These are phyloP conservation scores for Automeris io DNA, from an alignment of 2,888 invertebrate genomes.

Conservation along the genomic window DNA sequence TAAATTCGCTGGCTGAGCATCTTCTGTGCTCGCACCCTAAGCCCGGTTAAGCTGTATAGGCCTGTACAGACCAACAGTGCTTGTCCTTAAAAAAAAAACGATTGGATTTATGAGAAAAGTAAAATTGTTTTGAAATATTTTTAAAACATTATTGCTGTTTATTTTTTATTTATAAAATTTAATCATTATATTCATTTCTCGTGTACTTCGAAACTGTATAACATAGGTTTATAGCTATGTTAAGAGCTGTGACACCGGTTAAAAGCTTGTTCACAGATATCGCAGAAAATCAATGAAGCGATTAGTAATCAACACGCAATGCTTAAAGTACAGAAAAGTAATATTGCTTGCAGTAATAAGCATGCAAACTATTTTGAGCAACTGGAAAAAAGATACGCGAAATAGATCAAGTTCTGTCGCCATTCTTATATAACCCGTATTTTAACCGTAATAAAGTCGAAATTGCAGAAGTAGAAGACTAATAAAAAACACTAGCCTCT, in stretches of 20 bases:
- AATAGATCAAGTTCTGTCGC: background rate
- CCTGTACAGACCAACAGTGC: too few relatives aligned
- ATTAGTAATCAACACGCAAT: conserved; percentile 43
- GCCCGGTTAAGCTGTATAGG: too few relatives aligned
- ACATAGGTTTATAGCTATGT: too few relatives aligned
- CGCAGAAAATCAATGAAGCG: conserved; percentile 42
- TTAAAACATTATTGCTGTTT: too few relatives aligned
- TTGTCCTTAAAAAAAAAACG: too few relatives aligned
- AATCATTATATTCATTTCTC: too few relatives aligned
- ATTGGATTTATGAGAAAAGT: too few relatives aligned
- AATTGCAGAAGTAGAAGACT: conserved; percentile 9
- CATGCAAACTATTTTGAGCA: conserved; percentile 13
- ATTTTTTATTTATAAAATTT: too few relatives aligned
- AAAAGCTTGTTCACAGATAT: background rate
- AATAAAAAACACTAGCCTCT: conserved; percentile 17
- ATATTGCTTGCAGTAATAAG: conserved; percentile 14
- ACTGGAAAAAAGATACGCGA: conserved; percentile 12
- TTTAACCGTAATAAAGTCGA: background rate
- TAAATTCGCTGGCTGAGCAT: too few relatives aligned
- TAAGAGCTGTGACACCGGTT: background rate
- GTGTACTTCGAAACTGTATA: too few relatives aligned
- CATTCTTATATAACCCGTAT: background rate
- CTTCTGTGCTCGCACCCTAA: too few relatives aligned
- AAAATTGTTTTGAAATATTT: too few relatives aligned
- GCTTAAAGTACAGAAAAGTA: conserved; percentile 13